A percentile compares a stretch with the other conserved stretches of the same genome.
Evolutionary conservation across 2,888 invertebrate genomes (phyloP).

Genomic region (Emmelina monodactyla): DNA sequence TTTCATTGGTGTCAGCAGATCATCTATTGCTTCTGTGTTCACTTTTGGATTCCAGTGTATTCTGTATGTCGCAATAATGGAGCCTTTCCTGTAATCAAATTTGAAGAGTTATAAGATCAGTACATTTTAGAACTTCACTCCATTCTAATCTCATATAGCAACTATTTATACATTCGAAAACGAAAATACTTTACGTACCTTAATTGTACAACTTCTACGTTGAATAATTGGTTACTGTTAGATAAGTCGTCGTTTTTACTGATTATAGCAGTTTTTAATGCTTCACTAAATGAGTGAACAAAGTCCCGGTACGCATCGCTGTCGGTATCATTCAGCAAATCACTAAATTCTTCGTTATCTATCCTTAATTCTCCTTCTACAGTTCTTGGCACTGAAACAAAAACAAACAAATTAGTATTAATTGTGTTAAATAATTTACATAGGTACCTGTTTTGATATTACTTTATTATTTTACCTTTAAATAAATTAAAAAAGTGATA

Average conservation of each 20-base stretch:
- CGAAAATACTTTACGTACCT: too few relatives aligned
- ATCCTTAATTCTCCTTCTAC: conserved; percentile 73
- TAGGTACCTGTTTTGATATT: too few relatives aligned
- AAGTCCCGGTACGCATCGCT: conserved; percentile 71
- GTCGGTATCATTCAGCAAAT: conserved; percentile 65
- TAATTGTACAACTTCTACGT: conserved; percentile 68
- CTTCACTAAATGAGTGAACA: conserved; percentile 63
- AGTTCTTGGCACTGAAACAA: conserved; percentile 69
- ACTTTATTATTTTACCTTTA: too few relatives aligned
- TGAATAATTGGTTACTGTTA: too few relatives aligned
- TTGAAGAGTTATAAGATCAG: conserved; percentile 8
- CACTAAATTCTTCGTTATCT: conserved; percentile 70
- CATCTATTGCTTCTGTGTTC: conserved; percentile 40
- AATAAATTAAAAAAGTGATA: too few relatives aligned
- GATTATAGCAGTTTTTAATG: conserved; percentile 67
- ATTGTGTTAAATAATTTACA: too few relatives aligned
- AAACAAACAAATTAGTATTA: too few relatives aligned
- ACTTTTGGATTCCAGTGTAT: conserved; percentile 70
- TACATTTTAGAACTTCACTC: conserved; percentile 4
- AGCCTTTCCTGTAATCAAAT: conserved; percentile 65
- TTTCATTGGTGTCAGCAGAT: conserved; percentile 53
- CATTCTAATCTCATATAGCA: too few relatives aligned
- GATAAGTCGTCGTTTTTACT: too few relatives aligned
- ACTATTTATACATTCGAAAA: too few relatives aligned
- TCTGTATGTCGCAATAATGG: conserved; percentile 70